phyloP scores from a whole-genome alignment of 2,888 invertebrate genomes.

The Clitarchus hookeri region DNA sequence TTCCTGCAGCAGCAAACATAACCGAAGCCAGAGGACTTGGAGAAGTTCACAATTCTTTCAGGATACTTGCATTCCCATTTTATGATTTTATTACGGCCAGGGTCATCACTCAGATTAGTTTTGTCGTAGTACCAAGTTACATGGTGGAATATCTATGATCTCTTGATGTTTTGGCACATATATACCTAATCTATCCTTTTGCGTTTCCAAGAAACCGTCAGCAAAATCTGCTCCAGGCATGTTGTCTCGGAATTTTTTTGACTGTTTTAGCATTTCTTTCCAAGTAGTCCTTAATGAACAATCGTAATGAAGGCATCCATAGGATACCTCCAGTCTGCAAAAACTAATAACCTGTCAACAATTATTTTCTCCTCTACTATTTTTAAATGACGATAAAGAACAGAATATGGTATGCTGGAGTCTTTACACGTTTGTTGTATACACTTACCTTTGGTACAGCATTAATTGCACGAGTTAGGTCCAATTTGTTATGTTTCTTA shows the following conservation, averaged over 20 bases:
- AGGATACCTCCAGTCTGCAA: neutral
- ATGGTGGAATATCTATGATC: neutral
- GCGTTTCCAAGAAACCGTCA: neutral
- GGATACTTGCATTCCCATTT: neutral
- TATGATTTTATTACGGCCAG: neutral
- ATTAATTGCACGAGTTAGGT: neutral
- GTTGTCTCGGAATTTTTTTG: neutral
- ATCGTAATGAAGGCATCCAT: neutral
- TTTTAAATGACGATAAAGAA: neutral
- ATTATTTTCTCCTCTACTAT: neutral
- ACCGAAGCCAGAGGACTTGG: neutral
- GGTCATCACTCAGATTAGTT: neutral
- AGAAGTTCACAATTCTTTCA: neutral
- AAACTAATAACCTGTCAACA: conserved; percentile 10
- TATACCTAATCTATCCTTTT: neutral
- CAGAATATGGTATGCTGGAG: neutral
- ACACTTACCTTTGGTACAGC: neutral
- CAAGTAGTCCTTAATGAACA: neutral
- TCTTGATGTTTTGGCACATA: neutral
- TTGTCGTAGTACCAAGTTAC: neutral
- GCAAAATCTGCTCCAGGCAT: neutral
- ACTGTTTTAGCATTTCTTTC: neutral
- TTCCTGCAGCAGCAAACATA: neutral
- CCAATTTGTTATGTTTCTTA: neutral
- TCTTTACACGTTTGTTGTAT: neutral